Evolutionary conservation across 2,113 vertebrate genomes (phyloP).

Genomic region (Oxyruncus cristatus): DNA sequence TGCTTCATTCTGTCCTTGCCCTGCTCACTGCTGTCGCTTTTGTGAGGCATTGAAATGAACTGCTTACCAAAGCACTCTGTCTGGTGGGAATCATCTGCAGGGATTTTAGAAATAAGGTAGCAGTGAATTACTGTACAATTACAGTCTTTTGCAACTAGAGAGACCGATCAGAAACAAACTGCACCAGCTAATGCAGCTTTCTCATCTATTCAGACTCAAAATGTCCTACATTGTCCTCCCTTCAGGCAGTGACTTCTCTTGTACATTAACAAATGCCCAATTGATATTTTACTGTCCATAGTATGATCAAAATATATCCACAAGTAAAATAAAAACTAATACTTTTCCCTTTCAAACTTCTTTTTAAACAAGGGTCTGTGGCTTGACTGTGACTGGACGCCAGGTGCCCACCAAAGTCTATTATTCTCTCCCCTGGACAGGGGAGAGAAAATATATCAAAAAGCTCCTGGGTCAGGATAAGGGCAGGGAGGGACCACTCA

Average conservation of each 20-base stretch:
- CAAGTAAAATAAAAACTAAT: neutral
- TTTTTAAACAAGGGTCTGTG: neutral
- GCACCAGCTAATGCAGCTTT: neutral
- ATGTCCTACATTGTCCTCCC: neutral
- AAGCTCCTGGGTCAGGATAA: neutral
- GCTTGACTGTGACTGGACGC: neutral
- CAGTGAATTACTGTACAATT: conserved; percentile 29
- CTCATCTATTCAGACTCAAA: neutral
- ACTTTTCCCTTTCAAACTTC: neutral
- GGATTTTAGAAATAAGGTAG: conserved; percentile 50
- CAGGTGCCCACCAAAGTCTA: neutral
- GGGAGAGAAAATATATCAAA: neutral
- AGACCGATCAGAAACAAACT: neutral
- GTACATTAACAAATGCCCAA: neutral
- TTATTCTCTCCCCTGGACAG: no score
- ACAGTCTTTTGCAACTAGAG: neutral
- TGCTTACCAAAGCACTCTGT: conserved; percentile 61
- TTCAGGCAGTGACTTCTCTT: neutral
- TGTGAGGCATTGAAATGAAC: conserved; percentile 44
- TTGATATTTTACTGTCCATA: neutral
- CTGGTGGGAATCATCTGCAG: conserved; percentile 29
- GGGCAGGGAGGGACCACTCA: neutral
- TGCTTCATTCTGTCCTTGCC: conserved; percentile 4
- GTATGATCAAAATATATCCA: neutral
- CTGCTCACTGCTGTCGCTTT: conserved; percentile 23